Base-by-base conservation (phyloP, 2,797 vertebrate species). In the Hemitrygon akajei region DNA sequence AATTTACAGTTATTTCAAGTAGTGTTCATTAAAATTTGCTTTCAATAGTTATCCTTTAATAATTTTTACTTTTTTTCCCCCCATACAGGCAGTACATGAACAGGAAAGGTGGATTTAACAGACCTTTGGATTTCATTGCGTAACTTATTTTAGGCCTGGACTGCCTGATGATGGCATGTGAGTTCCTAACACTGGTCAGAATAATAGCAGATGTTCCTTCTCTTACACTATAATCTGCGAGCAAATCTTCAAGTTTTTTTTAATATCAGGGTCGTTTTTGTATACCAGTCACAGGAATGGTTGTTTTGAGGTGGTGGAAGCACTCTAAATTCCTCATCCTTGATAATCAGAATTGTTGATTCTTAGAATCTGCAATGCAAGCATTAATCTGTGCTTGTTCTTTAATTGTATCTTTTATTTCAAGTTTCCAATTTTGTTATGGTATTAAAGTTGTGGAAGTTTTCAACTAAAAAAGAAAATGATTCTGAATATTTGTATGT, bases 101-200 rank as follows among this genome's bases (percentile, higher is more conserved):
- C 97, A 97, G 98, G 94, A 99, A 99, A 97, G 98, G 98, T 95
- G 98, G 98, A 94, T 99, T 99, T 97, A 99, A 99, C 97, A 98
- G 98, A 96, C 99, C 98, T 10, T 96, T 99, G 97, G 99, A 99
- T 96, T 99, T 99, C 96, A 98, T 99, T 47, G 99, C 98, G 34
- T 99, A 56, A 75, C 25, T 30, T 22, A 30, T 63, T 37, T 34
- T 56, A 6, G 9, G 12, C 7, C 30, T 89, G 60, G 30, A 89
- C 11, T 66, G 91, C 91, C 22, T 47, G 89, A 16, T 40, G 18
- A 47, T 73, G 22, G 0, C 34, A 34, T 20, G 63, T 56, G 40
- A 92, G 22, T 71, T 56, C 34, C 75, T 56, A 4, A 75, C 69
- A 16, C 40, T 47, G 69, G 25, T 37, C 91, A 27, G 10, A n/a